Conservation (phyloP, 2,888 invertebrate species). For the Prosapia bicincta region DNA sequence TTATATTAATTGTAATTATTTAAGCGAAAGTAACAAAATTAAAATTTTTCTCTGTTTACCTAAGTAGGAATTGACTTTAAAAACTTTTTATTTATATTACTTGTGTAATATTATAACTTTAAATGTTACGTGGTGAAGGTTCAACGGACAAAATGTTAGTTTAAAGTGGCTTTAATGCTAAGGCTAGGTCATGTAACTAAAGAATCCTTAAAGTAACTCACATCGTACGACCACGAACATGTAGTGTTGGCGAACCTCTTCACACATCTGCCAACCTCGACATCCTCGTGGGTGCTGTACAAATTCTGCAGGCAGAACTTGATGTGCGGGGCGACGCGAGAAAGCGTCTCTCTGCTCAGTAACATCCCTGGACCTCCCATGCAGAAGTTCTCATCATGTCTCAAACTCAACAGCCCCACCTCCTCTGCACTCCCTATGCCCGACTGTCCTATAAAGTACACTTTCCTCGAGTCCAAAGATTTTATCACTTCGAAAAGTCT, state of each 20-base stretch:
- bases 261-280: constrained; percentile 95
- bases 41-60: too few species aligned
- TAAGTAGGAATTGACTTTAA: too few species aligned
- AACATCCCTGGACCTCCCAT: constrained; percentile 99
- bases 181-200: too few species aligned
- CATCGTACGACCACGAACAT: constrained; percentile 98
- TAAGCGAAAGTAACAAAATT: too few species aligned
- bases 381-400: constrained; percentile 95
- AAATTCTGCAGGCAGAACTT: constrained; percentile 87
- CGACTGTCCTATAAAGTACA: constrained; percentile 43
- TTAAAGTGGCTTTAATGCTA: too few species aligned
- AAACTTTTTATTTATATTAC: too few species aligned
- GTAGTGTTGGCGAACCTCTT: constrained; percentile 92
- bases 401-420: constrained; percentile 81
- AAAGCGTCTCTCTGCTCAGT: constrained; percentile 81
- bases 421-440: constrained; percentile 78
- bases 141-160: too few species aligned
- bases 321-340: constrained; percentile 83
- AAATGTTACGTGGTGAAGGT: too few species aligned
- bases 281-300: constrained; percentile 97
- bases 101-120: too few species aligned
- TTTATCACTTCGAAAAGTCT: constrained; percentile 71
- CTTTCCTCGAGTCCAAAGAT: constrained; percentile 80
- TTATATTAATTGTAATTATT: too few species aligned
- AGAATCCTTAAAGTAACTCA: too few species aligned